These are phyloP conservation scores for Rhopilema esculentum DNA, from an alignment of 30 jellyfish, hydroid and myxozoan genomes.

Conservation along the genomic window DNA sequence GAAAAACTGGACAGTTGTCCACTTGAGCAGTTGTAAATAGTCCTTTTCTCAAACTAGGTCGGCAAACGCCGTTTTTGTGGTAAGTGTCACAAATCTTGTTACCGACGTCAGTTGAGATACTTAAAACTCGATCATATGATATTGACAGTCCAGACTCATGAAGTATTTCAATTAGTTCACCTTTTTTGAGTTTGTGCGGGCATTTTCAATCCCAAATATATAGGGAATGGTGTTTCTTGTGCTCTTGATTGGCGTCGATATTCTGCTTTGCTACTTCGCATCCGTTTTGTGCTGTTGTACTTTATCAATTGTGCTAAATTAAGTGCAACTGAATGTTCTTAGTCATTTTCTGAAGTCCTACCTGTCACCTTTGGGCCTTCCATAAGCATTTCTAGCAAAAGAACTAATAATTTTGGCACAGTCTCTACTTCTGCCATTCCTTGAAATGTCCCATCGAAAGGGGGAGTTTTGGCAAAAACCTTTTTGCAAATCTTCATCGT, in stretches of 20 bases:
- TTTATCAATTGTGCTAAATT: constrained; percentile 12
- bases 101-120: constrained; percentile 2
- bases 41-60: too few relatives aligned
- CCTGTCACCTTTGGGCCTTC: constrained; percentile 38
- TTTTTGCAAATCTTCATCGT: constrained; percentile 34
- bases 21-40: too few relatives aligned
- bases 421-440: constrained; percentile 8
- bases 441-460: constrained; percentile 22
- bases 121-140: constrained; percentile 37
- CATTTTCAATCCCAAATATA: constrained; percentile 34
- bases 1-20: too few relatives aligned
- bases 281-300: constrained; percentile 1
- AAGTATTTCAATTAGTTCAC: neutral
- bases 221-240: constrained; percentile 47
- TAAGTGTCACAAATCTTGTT: constrained; percentile 15
- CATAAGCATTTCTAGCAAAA: constrained; percentile 13
- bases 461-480: constrained; percentile 6
- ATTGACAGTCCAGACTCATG: constrained; percentile 12
- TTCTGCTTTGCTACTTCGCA: constrained; percentile 4
- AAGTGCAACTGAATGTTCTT: constrained; percentile 1
- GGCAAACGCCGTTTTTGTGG: constrained; percentile 23
- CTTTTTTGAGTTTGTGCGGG: constrained; percentile 26
- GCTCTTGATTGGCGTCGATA: constrained; percentile 18
- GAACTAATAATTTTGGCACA: neutral
- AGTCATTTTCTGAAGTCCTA: constrained; percentile 11